Conservation (phyloP, 2,888 invertebrate species). For the Sphaerophoria rueppellii region DNA sequence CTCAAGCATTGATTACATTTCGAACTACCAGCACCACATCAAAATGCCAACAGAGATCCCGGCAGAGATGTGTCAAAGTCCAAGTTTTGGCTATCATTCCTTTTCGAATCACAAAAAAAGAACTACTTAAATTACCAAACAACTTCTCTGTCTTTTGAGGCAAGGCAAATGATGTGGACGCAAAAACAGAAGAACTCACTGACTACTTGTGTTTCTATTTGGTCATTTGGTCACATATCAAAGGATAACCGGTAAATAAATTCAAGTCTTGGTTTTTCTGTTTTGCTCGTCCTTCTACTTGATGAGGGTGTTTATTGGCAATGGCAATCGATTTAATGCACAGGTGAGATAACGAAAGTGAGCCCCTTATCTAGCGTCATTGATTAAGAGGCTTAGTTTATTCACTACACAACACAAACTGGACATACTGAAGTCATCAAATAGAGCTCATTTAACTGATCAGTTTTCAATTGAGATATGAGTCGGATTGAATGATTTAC, state of each 20-base stretch:
- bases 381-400: constrained; percentile 65
- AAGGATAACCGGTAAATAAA: constrained; percentile 68
- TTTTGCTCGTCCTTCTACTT: background rate
- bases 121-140: constrained; percentile 68
- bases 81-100: constrained; percentile 43
- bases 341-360: constrained; percentile 14
- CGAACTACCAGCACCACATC: constrained; percentile 54
- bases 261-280: constrained; percentile 54
- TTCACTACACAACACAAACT: constrained; percentile 39
- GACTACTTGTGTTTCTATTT: constrained; percentile 39
- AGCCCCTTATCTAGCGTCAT: constrained; percentile 58
- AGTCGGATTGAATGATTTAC: constrained; percentile 7
- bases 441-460: constrained; percentile 31
- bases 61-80: constrained; percentile 1
- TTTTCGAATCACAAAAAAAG: background rate
- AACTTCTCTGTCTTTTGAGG: constrained; percentile 57
- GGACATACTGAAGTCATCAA: constrained; percentile 57
- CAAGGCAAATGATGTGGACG: constrained; percentile 40
- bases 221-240: constrained; percentile 54
- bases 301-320: background rate
- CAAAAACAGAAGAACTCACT: constrained; percentile 9
- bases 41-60: constrained; percentile 9
- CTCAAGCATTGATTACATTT: constrained; percentile 70
- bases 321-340: background rate
- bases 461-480: background rate